Conservation (phyloP, 2,797 vertebrate genomes). For the Sternarchorhynchus goeldii region DNA sequence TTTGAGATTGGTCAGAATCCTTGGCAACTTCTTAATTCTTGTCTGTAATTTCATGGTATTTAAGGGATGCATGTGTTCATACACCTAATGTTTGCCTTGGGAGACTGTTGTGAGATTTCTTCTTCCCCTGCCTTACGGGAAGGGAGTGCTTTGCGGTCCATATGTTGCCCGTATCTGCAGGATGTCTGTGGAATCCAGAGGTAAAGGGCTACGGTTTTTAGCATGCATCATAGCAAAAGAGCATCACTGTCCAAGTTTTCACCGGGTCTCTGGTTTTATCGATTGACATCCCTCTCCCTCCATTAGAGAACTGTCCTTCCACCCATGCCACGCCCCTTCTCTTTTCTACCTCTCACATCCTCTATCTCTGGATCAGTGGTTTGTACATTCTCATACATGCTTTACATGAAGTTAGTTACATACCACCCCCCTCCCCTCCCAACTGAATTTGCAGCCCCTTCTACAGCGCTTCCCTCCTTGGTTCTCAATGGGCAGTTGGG, state of each 20-base stretch:
- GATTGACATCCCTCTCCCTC: slow-evolving; percentile 61
- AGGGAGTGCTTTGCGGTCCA: slow-evolving; percentile 23
- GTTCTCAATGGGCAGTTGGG: neutral
- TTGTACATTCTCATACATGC: neutral
- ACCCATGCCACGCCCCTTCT: neutral
- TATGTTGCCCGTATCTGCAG: slow-evolving; percentile 38
- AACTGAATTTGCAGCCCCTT: slow-evolving; percentile 50
- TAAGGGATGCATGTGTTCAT: too few relatives aligned
- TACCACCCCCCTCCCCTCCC: neutral
- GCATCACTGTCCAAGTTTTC: neutral
- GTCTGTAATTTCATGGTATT: too few relatives aligned
- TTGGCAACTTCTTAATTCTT: too few relatives aligned
- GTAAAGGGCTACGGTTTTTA: slow-evolving; percentile 51
- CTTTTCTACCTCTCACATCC: neutral
- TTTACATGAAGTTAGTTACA: slow-evolving; percentile 14
- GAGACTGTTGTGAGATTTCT: neutral
- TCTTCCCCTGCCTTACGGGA: neutral
- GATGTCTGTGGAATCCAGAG: slow-evolving; percentile 45
- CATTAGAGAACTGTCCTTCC: slow-evolving; percentile 63
- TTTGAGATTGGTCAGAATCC: too few relatives aligned
- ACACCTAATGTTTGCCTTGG: too few relatives aligned
- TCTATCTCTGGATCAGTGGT: neutral
- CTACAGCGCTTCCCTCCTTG: slow-evolving; percentile 33
- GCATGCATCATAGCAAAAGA: slow-evolving; percentile 47
- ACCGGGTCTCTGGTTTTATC: slow-evolving; percentile 58